These are phyloP conservation scores for Geopemphigus sp. DNA, from an alignment of 1,140 invertebrate species.

Conservation along the genomic window DNA sequence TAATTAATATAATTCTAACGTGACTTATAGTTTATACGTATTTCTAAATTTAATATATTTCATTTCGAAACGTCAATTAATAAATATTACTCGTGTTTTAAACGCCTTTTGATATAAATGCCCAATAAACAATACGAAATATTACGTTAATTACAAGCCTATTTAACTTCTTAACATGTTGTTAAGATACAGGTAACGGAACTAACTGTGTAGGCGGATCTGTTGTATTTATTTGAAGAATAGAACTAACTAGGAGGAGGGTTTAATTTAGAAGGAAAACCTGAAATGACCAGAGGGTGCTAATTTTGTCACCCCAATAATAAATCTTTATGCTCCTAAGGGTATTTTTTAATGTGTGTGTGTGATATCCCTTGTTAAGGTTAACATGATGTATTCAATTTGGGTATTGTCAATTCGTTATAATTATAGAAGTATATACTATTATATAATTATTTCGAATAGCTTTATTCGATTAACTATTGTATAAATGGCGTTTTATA, in stretches of 20 bases:
- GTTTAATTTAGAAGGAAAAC: background rate
- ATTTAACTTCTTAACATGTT: no score
- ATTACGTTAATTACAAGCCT: no score
- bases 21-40: no score
- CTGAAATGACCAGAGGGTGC: background rate
- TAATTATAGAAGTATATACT: background rate
- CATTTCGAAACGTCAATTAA: no score
- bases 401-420: background rate
- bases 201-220: background rate
- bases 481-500: no score
- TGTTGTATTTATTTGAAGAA: background rate
- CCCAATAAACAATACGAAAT: no score
- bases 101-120: no score
- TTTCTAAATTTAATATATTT: no score
- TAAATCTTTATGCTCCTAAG: slow-evolving; percentile 25
- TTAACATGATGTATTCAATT: background rate
- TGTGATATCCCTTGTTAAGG: background rate
- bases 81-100: no score
- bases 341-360: background rate
- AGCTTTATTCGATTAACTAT: no score
- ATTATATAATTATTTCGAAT: no score
- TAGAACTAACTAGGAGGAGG: background rate
- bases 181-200: background rate
- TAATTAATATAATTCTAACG: no score
- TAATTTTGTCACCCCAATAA: background rate